Conservation (phyloP, 2,797 vertebrate genomes). For the Poeciliopsis paucimaculata region DNA sequence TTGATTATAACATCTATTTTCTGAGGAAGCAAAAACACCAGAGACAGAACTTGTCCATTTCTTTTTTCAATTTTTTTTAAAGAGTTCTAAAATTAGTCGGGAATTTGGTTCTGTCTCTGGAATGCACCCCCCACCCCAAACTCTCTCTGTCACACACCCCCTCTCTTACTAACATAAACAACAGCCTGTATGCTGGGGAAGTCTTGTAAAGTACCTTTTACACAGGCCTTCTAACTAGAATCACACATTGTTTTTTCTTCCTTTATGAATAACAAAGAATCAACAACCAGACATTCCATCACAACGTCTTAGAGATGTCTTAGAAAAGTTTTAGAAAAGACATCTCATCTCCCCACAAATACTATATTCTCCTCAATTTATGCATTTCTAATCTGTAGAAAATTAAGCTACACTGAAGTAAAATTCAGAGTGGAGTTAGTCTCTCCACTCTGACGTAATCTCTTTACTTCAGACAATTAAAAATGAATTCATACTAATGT, state of each 20-base stretch:
- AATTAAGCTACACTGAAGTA: neutral
- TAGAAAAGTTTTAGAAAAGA: no score
- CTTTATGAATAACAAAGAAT: conserved; percentile 6
- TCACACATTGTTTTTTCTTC: neutral
- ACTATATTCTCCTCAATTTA: neutral
- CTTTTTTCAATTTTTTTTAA: conserved; percentile 71
- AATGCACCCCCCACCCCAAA: conserved; percentile 58
- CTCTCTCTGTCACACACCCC: conserved; percentile 58
- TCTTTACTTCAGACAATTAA: conserved; percentile 27
- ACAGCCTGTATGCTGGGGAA: conserved; percentile 48
- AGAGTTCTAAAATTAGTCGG: conserved; percentile 82
- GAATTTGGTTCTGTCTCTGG: conserved; percentile 76
- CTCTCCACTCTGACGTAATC: conserved; percentile 34
- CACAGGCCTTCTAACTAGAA: conserved; percentile 15
- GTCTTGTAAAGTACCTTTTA: conserved; percentile 50
- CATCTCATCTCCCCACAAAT: neutral
- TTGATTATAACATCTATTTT: conserved; percentile 31
- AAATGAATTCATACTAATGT: neutral
- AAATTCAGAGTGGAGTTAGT: neutral
- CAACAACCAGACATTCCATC: no score
- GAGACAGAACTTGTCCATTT: conserved; percentile 63
- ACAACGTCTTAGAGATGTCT: no score
- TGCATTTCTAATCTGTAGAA: conserved; percentile 6
- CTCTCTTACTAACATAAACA: conserved; percentile 70
- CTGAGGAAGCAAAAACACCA: conserved; percentile 54